Conservation (phyloP, 2,888 invertebrate species). For the Blomia tropicalis region DNA sequence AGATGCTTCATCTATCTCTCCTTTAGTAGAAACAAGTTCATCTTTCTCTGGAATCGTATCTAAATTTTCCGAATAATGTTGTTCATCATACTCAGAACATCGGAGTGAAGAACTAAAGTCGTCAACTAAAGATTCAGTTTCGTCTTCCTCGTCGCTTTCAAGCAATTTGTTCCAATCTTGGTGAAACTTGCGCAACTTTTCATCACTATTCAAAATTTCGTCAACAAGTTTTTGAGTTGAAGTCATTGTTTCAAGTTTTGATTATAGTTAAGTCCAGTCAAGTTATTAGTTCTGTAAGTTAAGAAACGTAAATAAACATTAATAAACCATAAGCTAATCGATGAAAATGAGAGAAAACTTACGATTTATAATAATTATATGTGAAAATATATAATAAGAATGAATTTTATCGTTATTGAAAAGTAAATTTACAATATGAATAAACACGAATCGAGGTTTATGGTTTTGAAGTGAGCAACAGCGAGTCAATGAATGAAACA, state of each 20-base stretch:
- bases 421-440: not conserved
- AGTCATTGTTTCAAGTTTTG: no score
- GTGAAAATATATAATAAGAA: not conserved
- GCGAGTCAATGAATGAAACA: not conserved
- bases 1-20: not conserved
- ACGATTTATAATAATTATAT: no score
- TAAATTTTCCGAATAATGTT: not conserved
- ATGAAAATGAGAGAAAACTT: no score
- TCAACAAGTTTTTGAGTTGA: not conserved
- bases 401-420: not conserved
- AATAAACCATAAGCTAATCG: no score
- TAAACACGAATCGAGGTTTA: not conserved
- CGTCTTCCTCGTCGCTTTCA: slow-evolving; percentile 5
- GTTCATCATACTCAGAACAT: not conserved
- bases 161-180: slow-evolving; percentile 7
- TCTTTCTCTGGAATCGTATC: not conserved
- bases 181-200: slow-evolving; percentile 1
- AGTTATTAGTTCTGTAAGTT: no score
- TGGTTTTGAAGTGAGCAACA: not conserved
- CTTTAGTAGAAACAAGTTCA: not conserved
- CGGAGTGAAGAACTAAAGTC: slow-evolving; percentile 6
- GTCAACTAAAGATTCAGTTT: not conserved
- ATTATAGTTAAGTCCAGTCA: no score
- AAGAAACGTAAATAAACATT: no score
- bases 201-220: not conserved